Base-by-base conservation (phyloP, 2,797 vertebrate species). In the Notolepis coatsorum region DNA sequence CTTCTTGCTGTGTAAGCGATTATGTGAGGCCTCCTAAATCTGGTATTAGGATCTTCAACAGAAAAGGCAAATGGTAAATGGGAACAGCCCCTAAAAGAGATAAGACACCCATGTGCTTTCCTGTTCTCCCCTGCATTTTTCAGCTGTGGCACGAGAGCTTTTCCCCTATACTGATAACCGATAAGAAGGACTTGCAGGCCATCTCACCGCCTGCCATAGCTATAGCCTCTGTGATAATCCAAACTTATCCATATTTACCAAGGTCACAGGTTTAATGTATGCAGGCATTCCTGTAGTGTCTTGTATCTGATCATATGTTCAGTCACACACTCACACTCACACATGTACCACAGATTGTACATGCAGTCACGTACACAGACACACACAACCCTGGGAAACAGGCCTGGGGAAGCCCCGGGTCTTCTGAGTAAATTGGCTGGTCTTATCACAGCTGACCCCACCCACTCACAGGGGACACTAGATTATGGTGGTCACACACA, bases 1-100 rank as follows among this genome's bases (percentile, higher is more conserved):
- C 45, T 39, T 71, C 59, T 7, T 71, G 51, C 50, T 30, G 23
- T 51, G 42, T 30, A 68, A 70, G 41, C 71, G 77, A 73, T 63
- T 50, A 51, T n/a, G 30, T 71, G 61, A 72, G 65, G 57, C 33
- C 54, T 59, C 12, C 65, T 73, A 62, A 61, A 79, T 52, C 58
- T 70, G 37, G 57, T 58, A 53, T 39, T 27, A 1, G 39, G 50
- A 57, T 80, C 43, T 56, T 13, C 17, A 58, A 20, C 17, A 61
- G 46, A 57, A 55, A 73, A 77, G 55, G 57, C 38, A 46, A 81
- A 74, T 63, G 45, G 67, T 54, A 50, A 79, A 71, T 80, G 61
- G 66, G 60, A 79, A 76, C 66, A 42, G 48, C 61, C 45, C 53
- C 65, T 50, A 13, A n/a, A n/a, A 45, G 68, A 81, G 72, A 71